Conservation (phyloP, 2,888 invertebrate genomes). For the Acanthococcus lagerstroemiae region DNA sequence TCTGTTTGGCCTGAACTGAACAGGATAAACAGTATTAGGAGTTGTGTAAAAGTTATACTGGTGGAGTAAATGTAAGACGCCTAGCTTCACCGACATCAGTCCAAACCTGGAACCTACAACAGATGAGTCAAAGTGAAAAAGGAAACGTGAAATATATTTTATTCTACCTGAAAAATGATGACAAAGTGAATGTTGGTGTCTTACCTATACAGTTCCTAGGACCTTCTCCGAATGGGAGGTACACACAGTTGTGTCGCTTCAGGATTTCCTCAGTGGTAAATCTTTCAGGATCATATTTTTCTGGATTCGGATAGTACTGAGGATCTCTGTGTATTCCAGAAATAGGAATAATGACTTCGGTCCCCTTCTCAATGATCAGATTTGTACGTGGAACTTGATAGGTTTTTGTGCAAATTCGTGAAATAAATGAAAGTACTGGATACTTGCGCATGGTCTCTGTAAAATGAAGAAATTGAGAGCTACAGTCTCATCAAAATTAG, state of each 20-base stretch:
- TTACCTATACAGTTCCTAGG: conserved; percentile 38
- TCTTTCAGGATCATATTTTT: conserved; percentile 41
- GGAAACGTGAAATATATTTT: too few relatives aligned
- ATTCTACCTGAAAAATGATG: not conserved
- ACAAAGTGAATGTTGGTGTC: not conserved
- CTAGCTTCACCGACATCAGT: conserved; percentile 9
- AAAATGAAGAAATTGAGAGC: not conserved
- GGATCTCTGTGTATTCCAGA: conserved; percentile 10
- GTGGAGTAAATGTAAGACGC: conserved; percentile 3
- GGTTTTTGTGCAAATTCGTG: not conserved
- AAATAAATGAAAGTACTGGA: not conserved
- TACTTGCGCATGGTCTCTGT: conserved; percentile 11
- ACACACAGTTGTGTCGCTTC: conserved; percentile 35
- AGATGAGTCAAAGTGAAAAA: too few relatives aligned
- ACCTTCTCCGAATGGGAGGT: conserved; percentile 39
- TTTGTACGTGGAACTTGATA: conserved; percentile 37
- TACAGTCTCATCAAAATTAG: too few relatives aligned
- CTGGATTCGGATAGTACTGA: conserved; percentile 39
- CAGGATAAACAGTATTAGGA: not conserved
- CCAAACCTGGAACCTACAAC: conserved; percentile 14
- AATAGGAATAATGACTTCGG: conserved; percentile 30
- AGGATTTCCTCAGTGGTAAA: conserved; percentile 38
- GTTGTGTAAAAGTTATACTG: conserved; percentile 1
- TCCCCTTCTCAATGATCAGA: conserved; percentile 36
- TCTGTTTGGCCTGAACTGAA: not conserved